Evolutionary conservation across 2,797 vertebrate species (phyloP).

Genomic region (Rallus crepitans): DNA sequence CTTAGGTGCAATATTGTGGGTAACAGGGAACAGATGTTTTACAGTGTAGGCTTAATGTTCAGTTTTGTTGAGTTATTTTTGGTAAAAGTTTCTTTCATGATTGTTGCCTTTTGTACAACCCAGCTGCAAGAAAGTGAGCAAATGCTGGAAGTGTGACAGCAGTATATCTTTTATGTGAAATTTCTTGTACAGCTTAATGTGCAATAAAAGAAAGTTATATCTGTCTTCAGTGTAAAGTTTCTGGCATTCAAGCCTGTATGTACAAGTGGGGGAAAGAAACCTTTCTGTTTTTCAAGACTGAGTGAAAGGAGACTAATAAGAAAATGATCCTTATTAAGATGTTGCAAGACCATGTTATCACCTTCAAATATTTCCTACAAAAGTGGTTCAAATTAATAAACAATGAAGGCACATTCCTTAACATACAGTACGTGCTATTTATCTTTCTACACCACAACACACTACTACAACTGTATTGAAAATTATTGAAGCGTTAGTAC

Average conservation of each 20-base stretch:
- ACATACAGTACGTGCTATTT: slow-evolving; percentile 35
- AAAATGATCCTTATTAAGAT: slow-evolving; percentile 55
- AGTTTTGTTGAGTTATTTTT: slow-evolving; percentile 71
- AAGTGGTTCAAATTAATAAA: slow-evolving; percentile 56
- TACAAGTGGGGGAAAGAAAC: slow-evolving; percentile 71
- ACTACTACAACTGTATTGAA: slow-evolving; percentile 12
- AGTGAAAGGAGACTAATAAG: slow-evolving; percentile 70
- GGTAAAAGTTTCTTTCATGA: slow-evolving; percentile 80
- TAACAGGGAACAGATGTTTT: slow-evolving; percentile 79
- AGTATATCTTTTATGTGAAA: slow-evolving; percentile 84
- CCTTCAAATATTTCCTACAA: slow-evolving; percentile 69
- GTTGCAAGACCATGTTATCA: slow-evolving; percentile 69
- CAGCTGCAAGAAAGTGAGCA: slow-evolving; percentile 81
- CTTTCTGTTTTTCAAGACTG: slow-evolving; percentile 67
- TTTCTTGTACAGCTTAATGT: slow-evolving; percentile 88
- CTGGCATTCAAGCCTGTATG: slow-evolving; percentile 78
- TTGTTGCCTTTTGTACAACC: slow-evolving; percentile 84
- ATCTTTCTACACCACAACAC: slow-evolving; percentile 37
- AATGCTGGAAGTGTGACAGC: slow-evolving; percentile 82
- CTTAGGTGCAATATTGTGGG: slow-evolving; percentile 81
- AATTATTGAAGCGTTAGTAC: neutral
- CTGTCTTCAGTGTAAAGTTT: slow-evolving; percentile 88
- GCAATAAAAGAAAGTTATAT: slow-evolving; percentile 88
- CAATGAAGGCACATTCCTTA: slow-evolving; percentile 61
- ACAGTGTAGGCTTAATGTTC: slow-evolving; percentile 79